phyloP scores from a whole-genome alignment of 2,888 invertebrate genomes.

The Agrotis puta region DNA sequence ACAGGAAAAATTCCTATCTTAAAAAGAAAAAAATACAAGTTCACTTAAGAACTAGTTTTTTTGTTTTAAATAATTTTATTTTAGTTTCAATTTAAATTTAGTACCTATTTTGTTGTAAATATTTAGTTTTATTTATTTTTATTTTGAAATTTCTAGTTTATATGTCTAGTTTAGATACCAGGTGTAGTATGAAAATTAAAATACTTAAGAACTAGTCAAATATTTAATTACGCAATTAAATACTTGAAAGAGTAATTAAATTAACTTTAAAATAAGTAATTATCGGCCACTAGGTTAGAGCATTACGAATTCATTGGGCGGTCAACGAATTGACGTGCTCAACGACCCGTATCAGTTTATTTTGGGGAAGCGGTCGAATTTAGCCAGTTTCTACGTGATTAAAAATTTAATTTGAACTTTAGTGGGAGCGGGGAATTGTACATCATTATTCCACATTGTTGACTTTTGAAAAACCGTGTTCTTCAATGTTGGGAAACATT shows the following conservation, averaged over 20 bases:
- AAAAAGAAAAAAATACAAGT: too few species aligned
- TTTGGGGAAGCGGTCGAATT: conserved; percentile 25
- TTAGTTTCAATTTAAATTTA: too few species aligned
- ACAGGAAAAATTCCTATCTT: too few species aligned
- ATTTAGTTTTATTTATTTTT: too few species aligned
- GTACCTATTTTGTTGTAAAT: too few species aligned
- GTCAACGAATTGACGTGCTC: conserved; percentile 35
- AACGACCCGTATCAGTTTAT: conserved; percentile 31
- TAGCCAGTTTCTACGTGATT: conserved; percentile 13
- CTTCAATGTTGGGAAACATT: too few species aligned
- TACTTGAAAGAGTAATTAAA: conserved; percentile 48
- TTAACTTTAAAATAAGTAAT: conserved; percentile 52
- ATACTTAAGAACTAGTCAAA: conserved; percentile 17
- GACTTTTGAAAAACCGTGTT: not conserved
- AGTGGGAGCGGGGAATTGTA: not conserved
- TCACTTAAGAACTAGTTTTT: conserved; percentile 14
- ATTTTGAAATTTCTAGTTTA: too few species aligned
- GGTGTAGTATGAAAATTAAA: too few species aligned
- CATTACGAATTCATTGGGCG: conserved; percentile 49
- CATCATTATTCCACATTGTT: not conserved
- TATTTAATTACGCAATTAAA: conserved; percentile 39
- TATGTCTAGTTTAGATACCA: too few species aligned
- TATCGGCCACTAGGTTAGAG: conserved; percentile 27
- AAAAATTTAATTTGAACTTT: conserved; percentile 22
- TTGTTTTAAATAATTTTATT: too few species aligned